Percentiles rank a stretch among this genome's conserved stretches.
These are phyloP conservation scores for Nanger granti DNA, from an alignment of 2,113 vertebrate genomes.

Conservation along the genomic window DNA sequence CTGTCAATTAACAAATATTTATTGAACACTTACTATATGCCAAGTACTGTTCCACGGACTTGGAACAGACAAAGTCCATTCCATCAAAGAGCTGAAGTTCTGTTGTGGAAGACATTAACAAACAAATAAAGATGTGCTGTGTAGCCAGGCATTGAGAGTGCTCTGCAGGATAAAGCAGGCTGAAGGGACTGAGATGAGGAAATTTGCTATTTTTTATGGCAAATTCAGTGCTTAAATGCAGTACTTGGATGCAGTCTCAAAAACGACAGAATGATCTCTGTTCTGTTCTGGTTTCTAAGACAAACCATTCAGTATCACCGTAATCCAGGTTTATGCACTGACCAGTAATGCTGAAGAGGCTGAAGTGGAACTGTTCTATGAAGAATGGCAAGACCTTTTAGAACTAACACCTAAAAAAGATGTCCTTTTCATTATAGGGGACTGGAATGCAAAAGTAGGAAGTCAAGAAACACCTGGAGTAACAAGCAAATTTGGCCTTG, in stretches of 20 bases:
- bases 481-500: background rate
- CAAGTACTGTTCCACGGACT: background rate
- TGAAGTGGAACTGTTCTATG: background rate
- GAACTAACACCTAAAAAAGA: background rate
- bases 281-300: background rate
- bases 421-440: background rate
- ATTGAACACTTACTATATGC: background rate
- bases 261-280: background rate
- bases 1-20: background rate
- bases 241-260: background rate
- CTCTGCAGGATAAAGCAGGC: background rate
- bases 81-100: background rate
- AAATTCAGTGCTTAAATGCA: background rate
- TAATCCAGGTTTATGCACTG: background rate
- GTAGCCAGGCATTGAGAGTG: background rate
- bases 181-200: background rate
- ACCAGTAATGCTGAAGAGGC: background rate
- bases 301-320: background rate
- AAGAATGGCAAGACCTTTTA: background rate
- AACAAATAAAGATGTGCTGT: background rate
- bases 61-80: background rate
- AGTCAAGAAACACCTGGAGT: background rate
- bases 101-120: background rate
- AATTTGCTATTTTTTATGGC: background rate
- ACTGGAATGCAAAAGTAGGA: background rate